A percentile compares a stretch with the other conserved stretches of the same genome.
Conservation (phyloP, 92 coral and sea anemone genomes). For the Zoanthus sansibaricus region DNA sequence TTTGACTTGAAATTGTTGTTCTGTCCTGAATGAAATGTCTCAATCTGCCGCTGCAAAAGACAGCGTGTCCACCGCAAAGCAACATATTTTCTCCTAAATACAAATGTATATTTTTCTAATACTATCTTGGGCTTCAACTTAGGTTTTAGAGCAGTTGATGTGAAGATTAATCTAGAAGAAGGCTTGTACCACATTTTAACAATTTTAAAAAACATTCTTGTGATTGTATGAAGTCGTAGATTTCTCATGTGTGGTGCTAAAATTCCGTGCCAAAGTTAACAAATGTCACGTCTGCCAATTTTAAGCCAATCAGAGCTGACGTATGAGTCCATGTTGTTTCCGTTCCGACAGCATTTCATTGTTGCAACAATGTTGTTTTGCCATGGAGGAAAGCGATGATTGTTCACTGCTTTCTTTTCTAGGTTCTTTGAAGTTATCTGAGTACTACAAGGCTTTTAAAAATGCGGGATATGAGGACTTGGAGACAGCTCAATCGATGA, state of each 20-base stretch:
- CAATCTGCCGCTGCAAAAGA: background rate
- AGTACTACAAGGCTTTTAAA: constrained; percentile 30
- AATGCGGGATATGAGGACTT: constrained; percentile 43
- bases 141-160: constrained; percentile 2
- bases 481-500: constrained; percentile 38
- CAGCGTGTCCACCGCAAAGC: background rate
- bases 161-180: constrained; percentile 23
- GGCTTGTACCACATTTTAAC: constrained; percentile 26
- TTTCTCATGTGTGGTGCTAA: constrained; percentile 20
- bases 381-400: background rate
- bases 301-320: constrained; percentile 25
- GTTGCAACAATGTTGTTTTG: constrained; percentile 24
- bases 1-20: background rate
- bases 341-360: constrained; percentile 20
- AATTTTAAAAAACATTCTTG: constrained; percentile 9
- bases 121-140: background rate
- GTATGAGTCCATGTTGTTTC: constrained; percentile 25
- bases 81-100: no score
- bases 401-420: constrained; percentile 5
- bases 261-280: constrained; percentile 17
- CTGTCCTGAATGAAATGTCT: background rate
- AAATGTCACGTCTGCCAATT: constrained; percentile 24
- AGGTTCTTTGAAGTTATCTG: background rate
- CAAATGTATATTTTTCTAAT: no score
- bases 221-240: constrained; percentile 22